These are phyloP conservation scores for Holacanthella duospinosa DNA, from an alignment of 2,888 invertebrate species.

Conservation along the genomic window DNA sequence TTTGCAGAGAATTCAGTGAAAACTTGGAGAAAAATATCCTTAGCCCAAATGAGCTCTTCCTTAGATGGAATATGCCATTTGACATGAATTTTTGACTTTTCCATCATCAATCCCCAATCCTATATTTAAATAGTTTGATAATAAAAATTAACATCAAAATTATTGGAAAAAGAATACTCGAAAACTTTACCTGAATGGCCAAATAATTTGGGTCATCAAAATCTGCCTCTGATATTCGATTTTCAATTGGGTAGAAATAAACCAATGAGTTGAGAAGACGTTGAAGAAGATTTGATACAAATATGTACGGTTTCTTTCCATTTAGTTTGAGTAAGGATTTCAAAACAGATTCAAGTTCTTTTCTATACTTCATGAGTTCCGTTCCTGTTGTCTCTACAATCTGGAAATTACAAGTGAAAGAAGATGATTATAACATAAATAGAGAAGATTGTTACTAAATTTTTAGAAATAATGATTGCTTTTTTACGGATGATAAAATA, in stretches of 20 bases:
- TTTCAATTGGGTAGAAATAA: conserved; percentile 34
- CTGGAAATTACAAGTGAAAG: conserved; percentile 11
- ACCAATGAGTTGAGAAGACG: conserved; percentile 31
- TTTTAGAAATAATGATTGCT: not conserved
- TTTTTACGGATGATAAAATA: conserved; percentile 55
- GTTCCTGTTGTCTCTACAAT: conserved; percentile 42
- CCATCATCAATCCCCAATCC: conserved; percentile 69
- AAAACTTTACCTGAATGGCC: conserved; percentile 26
- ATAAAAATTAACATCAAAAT: no score
- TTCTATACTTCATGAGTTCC: conserved; percentile 48
- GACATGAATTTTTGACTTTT: conserved; percentile 54
- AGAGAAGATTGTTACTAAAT: not conserved
- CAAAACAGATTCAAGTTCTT: conserved; percentile 46
- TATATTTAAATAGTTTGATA: conserved; percentile 29
- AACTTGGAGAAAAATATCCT: conserved; percentile 21
- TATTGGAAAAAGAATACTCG: not conserved
- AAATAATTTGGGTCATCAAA: conserved; percentile 36
- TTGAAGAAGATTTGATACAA: conserved; percentile 25
- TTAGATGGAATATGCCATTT: conserved; percentile 67
- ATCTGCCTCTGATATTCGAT: conserved; percentile 29
- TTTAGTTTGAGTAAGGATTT: conserved; percentile 44
- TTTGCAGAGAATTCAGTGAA: conserved; percentile 42
- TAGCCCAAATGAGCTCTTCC: conserved; percentile 53
- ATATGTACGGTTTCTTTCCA: conserved; percentile 35
- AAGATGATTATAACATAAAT: not conserved